Percentiles rank a stretch among this genome's conserved stretches.
These are phyloP conservation scores for Dione juno DNA, from an alignment of 2,888 invertebrate genomes.

Conservation along the genomic window DNA sequence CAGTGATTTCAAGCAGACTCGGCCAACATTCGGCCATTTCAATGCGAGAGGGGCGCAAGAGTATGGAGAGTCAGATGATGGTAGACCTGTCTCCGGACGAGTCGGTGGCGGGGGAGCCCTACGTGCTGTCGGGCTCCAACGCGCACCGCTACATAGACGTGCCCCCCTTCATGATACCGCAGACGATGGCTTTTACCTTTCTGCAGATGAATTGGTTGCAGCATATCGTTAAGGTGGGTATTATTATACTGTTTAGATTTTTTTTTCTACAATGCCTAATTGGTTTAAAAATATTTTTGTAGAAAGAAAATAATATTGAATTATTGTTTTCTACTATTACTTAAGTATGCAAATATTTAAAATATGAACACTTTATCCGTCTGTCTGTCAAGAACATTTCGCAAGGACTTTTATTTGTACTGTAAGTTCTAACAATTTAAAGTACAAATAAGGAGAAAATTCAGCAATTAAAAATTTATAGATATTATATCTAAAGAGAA, in stretches of 20 bases:
- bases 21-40: slow-evolving; percentile 48
- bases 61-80: slow-evolving; percentile 46
- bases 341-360: no score
- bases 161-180: slow-evolving; percentile 68
- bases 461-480: no score
- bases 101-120: slow-evolving; percentile 51
- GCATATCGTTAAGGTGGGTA: slow-evolving; percentile 66
- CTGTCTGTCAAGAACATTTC: no score
- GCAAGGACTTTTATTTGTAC: no score
- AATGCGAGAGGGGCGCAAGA: slow-evolving; percentile 47
- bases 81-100: slow-evolving; percentile 43
- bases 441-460: no score
- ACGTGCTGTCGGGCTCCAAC: slow-evolving; percentile 67
- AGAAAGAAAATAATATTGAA: background rate
- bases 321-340: background rate
- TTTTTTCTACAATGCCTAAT: background rate
- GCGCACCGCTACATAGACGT: slow-evolving; percentile 67
- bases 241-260: background rate
- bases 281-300: background rate
- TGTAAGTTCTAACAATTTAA: no score
- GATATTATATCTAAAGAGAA: no score
- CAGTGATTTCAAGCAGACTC: slow-evolving; percentile 18
- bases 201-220: slow-evolving; percentile 76
- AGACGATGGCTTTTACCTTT: slow-evolving; percentile 72
- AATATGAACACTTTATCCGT: no score